Conservation (phyloP, 2,113 vertebrate genomes). For the Bombycilla garrulus region DNA sequence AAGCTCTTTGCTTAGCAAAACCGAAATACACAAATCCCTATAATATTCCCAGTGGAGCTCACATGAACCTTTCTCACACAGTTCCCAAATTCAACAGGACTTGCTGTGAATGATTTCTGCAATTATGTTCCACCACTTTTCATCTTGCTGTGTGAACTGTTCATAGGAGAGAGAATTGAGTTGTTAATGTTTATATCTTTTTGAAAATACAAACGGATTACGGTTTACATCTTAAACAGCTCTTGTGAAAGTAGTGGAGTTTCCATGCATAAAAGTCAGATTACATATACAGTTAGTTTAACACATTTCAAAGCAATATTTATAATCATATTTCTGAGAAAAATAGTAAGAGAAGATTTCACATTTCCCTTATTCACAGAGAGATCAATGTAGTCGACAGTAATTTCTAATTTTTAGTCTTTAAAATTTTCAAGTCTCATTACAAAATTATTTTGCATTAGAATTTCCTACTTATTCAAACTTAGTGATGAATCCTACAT, state of each 20-base stretch:
- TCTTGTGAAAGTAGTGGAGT: not conserved
- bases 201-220: not conserved
- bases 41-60: accelerated
- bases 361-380: not conserved
- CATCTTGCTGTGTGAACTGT: not conserved
- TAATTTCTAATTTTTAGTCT: not conserved
- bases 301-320: not conserved
- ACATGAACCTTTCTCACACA: not conserved
- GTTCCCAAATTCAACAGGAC: not conserved
- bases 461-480: not conserved
- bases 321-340: not conserved
- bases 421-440: not conserved
- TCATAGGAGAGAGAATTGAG: not conserved
- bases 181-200: not conserved
- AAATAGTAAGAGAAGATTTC: not conserved
- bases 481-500: not conserved
- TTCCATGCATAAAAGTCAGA: not conserved
- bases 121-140: not conserved
- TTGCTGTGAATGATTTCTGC: not conserved
- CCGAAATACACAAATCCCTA: not conserved
- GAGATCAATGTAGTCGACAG: not conserved
- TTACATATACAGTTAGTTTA: not conserved
- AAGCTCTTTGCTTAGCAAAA: not conserved
- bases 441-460: not conserved
- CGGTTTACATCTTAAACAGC: not conserved